Evolutionary conservation across 2,797 vertebrate species (phyloP), one percentile per base, ranked within the genome.

Genomic region (Apogon talboti): DNA sequence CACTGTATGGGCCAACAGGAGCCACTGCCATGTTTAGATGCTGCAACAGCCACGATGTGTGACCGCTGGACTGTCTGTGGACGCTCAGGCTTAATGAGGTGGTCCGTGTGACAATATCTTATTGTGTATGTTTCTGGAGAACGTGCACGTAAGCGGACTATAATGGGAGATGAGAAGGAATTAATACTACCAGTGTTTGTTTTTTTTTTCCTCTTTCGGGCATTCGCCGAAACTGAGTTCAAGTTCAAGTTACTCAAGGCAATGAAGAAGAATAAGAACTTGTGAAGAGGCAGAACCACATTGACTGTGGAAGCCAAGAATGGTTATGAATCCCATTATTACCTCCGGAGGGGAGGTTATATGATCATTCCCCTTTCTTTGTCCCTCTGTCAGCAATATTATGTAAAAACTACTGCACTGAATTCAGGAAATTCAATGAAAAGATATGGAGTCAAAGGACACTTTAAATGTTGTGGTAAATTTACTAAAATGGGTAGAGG

Each of bases 1-100:
- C 74, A 85, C 37, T 19, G 63, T 59, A 60, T 58, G 74, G 71
- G 28, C 72, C 30, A 6, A 62, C 73, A 40, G 76, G 81, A 80
- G 79, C 78, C 74, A 19, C 70, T 74, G 80, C 74, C 74, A 11
- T 76, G 77, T 84, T 87, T 85, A 76, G 78, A 81, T 74, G 83
- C 79, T 66, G 78, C 76, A 65, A 66, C 49, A 11, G 74, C 68
- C 71, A 3, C 63, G 24, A 51, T 24, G 50, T 50, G 65, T 30
- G 76, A 76, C 72, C 69, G 11, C 76, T 11, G 65, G 54, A 16
- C 49, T 7, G 16, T 41, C 78, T 82, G 84, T 74, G 79, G 77
- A 74, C 69, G 44, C 60, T 47, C 45, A 10, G 66, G 49, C 59
- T 38, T 76, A 69, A 81, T 65, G 64, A 84, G 81, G 78, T 40